phyloP scores from a whole-genome alignment of 2,797 vertebrate species.

The Florisuga fusca region DNA sequence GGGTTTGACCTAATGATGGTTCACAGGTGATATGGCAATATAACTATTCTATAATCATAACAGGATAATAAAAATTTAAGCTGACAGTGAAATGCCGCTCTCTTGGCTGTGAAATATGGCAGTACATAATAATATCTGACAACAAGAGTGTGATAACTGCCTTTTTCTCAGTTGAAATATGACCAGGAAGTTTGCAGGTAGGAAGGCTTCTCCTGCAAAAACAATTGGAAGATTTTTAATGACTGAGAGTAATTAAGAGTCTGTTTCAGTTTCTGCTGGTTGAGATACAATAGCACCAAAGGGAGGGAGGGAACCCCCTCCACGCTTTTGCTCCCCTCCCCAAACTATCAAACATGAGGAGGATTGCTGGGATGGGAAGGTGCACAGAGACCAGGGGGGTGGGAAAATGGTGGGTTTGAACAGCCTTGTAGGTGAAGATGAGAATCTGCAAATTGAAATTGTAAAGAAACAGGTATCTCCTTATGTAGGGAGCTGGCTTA shows the following conservation, averaged over 20 bases:
- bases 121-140: background rate
- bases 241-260: background rate
- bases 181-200: background rate
- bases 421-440: background rate
- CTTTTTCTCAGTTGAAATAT: background rate
- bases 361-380: background rate
- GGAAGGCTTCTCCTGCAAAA: background rate
- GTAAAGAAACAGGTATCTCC: background rate
- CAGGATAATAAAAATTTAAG: background rate
- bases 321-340: background rate
- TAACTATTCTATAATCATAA: background rate
- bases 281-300: background rate
- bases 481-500: fast-evolving
- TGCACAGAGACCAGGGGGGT: fast-evolving
- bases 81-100: background rate
- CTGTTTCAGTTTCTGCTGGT: background rate
- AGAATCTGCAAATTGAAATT: background rate
- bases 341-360: background rate
- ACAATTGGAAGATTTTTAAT: background rate
- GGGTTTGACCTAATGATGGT: background rate
- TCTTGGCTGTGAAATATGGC: background rate
- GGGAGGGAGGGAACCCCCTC: fast-evolving
- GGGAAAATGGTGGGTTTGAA: background rate
- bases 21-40: background rate
- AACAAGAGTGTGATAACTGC: background rate